Evolutionary conservation across 2,797 vertebrate genomes (phyloP), one percentile per base, ranked within the genome.

Genomic region (Acipenser oxyrinchus): DNA sequence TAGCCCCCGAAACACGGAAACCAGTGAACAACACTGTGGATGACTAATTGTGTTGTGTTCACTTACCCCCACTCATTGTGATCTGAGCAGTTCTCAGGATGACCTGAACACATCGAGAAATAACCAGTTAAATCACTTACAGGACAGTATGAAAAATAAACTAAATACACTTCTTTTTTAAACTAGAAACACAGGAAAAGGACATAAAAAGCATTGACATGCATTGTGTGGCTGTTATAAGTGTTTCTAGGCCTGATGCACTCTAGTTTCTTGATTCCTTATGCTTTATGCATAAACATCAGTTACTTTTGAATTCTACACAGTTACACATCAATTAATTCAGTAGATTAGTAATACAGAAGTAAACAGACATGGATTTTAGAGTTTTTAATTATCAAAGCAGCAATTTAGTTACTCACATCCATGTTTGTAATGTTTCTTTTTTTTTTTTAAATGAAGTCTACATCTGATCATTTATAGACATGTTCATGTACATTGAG

Each of bases 381-480:
- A 62, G 69, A 65, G 15, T 68, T 74, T 68, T 72, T 62, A 63
- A 73, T 73, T 73, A 71, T 73, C 63, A 73, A 74, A 79, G 74
- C 66, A 61, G 9, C 52, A 63, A 64, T 71, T 71, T 68, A 66
- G 67, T 66, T 50, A 60, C 15, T 66, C 57, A 7, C 64, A 78
- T 77, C 67, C 68, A 75, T 76, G 70, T 77, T 71, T 71, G 72
- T 74, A 70, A 68, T 72, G 64, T 65, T 71, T 60, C 61, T 60
- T 51, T 63, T 67, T 67, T 68, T 4, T 5, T 37, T 78, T 70
- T 67, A 67, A 77, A 75, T 75, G 73, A 76, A 71, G 62, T 69
- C 60, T 73, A 64, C 62, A 65, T 74, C 70, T 71, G 66, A 76
- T 74, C 68, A 72, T 72, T 72, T 53, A 23, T 52, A 72, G 66